Evolutionary conservation across 2,113 vertebrate genomes (phyloP).

Genomic region (Nansenia antarctica): DNA sequence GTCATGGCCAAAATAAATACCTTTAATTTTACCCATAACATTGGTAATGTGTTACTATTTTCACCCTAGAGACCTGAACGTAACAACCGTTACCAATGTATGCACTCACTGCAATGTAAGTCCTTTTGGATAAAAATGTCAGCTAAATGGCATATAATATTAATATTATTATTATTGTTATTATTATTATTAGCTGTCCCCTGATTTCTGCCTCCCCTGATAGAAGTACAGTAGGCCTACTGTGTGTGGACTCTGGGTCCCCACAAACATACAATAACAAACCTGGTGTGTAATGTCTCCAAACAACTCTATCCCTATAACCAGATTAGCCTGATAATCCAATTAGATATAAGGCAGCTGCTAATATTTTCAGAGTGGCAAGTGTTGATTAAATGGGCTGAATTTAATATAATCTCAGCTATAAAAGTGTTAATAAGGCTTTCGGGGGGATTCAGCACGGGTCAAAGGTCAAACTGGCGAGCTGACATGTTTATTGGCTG

Average conservation of each 20-base stretch:
- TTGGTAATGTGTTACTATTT: too few relatives aligned
- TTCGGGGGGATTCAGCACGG: constrained; percentile 15
- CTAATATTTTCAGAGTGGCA: constrained; percentile 33
- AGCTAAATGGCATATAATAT: too few relatives aligned
- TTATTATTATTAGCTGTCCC: too few relatives aligned
- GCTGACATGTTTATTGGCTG: constrained; percentile 30
- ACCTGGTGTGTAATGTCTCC: constrained; percentile 24
- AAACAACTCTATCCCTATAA: constrained; percentile 27
- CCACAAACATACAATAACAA: neutral
- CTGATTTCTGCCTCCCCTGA: too few relatives aligned
- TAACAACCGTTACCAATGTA: too few relatives aligned
- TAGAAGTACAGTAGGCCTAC: too few relatives aligned
- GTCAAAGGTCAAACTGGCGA: constrained; percentile 20
- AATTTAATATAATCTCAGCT: constrained; percentile 41
- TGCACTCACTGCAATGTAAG: too few relatives aligned
- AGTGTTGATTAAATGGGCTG: constrained; percentile 43
- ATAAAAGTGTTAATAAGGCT: constrained; percentile 41
- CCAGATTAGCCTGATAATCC: constrained; percentile 21
- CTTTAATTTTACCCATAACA: too few relatives aligned
- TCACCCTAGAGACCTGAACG: too few relatives aligned
- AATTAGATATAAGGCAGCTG: constrained; percentile 11
- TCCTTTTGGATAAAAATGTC: too few relatives aligned
- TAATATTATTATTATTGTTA: too few relatives aligned
- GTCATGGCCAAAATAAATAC: too few relatives aligned
- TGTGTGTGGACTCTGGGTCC: neutral